Conservation (phyloP, 2,113 vertebrate genomes). For the Rhabdornis inornatus region DNA sequence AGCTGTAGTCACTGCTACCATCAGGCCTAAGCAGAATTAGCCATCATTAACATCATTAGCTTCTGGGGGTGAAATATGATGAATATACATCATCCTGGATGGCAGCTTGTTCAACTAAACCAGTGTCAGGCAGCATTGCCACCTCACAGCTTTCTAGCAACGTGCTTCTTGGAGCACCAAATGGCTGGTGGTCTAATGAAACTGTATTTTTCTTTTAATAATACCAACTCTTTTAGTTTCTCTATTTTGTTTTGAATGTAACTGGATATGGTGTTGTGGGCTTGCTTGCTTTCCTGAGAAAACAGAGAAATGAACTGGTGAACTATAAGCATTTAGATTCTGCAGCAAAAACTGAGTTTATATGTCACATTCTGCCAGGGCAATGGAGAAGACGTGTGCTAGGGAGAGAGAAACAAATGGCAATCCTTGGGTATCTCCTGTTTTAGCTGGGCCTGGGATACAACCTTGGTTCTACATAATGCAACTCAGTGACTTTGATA, state of each 20-base stretch:
- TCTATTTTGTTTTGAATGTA: rapidly evolving
- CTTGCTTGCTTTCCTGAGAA: neutral
- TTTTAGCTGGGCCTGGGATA: neutral
- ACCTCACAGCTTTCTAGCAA: neutral
- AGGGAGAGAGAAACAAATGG: neutral
- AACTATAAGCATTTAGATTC: neutral
- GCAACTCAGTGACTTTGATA: neutral
- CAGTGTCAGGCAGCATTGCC: neutral
- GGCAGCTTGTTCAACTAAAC: neutral
- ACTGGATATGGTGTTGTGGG: neutral
- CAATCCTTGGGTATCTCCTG: neutral
- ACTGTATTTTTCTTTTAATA: neutral
- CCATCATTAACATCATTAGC: neutral
- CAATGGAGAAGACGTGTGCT: neutral
- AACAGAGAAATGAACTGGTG: neutral
- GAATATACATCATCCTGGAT: neutral
- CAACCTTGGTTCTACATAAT: neutral
- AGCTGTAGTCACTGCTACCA: neutral
- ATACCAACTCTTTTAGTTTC: neutral
- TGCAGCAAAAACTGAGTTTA: neutral
- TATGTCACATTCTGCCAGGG: neutral
- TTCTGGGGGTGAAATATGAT: neutral
- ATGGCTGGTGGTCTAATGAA: neutral
- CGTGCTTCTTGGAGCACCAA: neutral
- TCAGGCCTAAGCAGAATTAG: slow-evolving; percentile 12